A percentile compares a stretch with the other conserved stretches of the same genome.
Evolutionary conservation across 2,797 vertebrate species (phyloP).

Genomic region (Scleropages formosus): DNA sequence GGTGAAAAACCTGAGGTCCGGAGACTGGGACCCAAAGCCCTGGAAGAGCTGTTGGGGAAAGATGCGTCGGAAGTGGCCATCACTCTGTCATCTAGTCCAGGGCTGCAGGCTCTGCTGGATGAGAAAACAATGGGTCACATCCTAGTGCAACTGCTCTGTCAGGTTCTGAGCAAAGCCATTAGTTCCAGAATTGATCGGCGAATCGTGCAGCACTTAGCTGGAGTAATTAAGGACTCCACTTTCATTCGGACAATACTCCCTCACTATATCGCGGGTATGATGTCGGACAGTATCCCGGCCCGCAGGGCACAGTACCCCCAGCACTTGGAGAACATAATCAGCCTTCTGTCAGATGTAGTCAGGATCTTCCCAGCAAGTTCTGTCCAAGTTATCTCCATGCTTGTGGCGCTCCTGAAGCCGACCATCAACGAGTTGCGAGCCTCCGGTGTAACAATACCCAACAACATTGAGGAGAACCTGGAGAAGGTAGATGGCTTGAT

Average conservation of each 20-base stretch:
- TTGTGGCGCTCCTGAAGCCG: slow-evolving; percentile 69
- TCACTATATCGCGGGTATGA: slow-evolving; percentile 72
- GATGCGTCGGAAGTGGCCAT: slow-evolving; percentile 79
- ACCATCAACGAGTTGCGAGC: slow-evolving; percentile 73
- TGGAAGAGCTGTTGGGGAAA: slow-evolving; percentile 76
- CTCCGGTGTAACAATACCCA: slow-evolving; percentile 69
- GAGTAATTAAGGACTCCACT: slow-evolving; percentile 76
- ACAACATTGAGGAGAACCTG: slow-evolving; percentile 67
- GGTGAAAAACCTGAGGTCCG: slow-evolving; percentile 43
- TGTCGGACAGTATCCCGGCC: slow-evolving; percentile 58
- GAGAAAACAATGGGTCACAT: slow-evolving; percentile 63
- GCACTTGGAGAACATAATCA: slow-evolving; percentile 76
- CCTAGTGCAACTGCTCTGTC: slow-evolving; percentile 78
- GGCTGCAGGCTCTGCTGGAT: slow-evolving; percentile 66
- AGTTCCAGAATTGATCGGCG: slow-evolving; percentile 68
- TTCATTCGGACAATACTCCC: slow-evolving; percentile 80
- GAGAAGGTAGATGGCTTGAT: slow-evolving; percentile 68
- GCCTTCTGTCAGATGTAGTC: slow-evolving; percentile 74
- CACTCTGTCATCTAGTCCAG: slow-evolving; percentile 70
- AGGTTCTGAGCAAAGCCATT: slow-evolving; percentile 79
- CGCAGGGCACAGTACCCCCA: slow-evolving; percentile 71
- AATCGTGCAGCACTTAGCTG: slow-evolving; percentile 74
- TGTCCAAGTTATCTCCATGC: slow-evolving; percentile 67
- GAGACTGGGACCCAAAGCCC: slow-evolving; percentile 68
- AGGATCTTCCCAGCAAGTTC: slow-evolving; percentile 83